Evolutionary conservation across 2,113 vertebrate species (phyloP), one percentile per base, ranked within the genome.

Genomic region (Atlantisia rogersi): DNA sequence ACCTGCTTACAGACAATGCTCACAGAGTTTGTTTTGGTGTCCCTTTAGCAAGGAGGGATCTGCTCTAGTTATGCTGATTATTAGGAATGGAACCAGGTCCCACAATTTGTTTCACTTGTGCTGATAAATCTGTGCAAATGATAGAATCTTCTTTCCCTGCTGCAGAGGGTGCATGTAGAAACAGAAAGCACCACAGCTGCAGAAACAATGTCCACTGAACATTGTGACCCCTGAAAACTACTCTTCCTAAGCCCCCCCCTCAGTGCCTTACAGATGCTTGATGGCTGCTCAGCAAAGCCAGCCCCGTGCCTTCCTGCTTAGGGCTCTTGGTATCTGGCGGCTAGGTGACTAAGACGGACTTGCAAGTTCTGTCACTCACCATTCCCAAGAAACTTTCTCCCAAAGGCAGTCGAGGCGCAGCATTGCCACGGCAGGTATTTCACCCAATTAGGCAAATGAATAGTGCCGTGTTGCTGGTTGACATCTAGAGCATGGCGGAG

Each of bases 381-480:
- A 40, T 89, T 74, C 84, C 91, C 68, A 86, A 81, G 82, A 68
- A 90, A 89, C 90, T 93, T 95, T 95, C 91, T 95, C 95, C 74
- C 1, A 19, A 76, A 91, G 74, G 80, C 70, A 67, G n/a, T 32
- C 42, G 37, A 53, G 78, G 55, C 13, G 15, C 16, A 9, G 29
- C 90, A 69, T 31, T 56, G 63, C 69, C 44, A 31, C 5, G 20
- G 74, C 91, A 88, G 55, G 59, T 86, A 91, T 86, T 90, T 63
- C 40, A 24, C 80, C 82, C 82, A 88, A 1, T 92, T 91, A 88
- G 86, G 91, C 89, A 94, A 95, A 88, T 17, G 53, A 88, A 62
- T 55, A 55, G 64, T 0, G 15, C 74, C 37, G 39, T 76, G 70
- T 3, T 82, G 88, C 62, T n/a, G 48, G 62, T 50, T 93, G 92